Evolutionary conservation across 2,888 invertebrate genomes (phyloP), one percentile per base, ranked within the genome.

Genomic region (Halocaridina rubra): DNA sequence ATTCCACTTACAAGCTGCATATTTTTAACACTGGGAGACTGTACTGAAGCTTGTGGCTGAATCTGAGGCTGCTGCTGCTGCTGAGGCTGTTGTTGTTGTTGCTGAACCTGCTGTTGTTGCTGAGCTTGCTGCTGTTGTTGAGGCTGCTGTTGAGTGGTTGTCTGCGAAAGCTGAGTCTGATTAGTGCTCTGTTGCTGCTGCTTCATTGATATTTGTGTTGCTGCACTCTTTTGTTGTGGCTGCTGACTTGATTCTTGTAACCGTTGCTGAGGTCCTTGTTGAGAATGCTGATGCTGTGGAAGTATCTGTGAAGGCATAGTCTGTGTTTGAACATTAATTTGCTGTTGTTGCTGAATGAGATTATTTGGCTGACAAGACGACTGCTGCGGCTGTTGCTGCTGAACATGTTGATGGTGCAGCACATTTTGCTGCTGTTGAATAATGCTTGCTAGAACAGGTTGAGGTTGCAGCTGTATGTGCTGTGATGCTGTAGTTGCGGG

Each of bases 61-160:
- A 67, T 59, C 27, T 82, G 86, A 27, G 82, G 86, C 32, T 61
- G 61, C 27, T 61, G 76, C 7, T 80, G 80, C n/a, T 86, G 84
- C 57, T 84, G 81, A 24, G n/a, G 24, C 75, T 46, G 64, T 27
- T 74, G 84, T 32, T 72, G 72, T 29, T 81, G 81, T 13, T 39
- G 32, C 7, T 81, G 80, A 2, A 61, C 39, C 24, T 76, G 81
- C n/a, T 76, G 75, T 3, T 81, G 81, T 5, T 39, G 33, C 10
- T 76, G 75, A 32, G 76, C 67, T 8, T 76, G 76, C 7, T 53
- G 30, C n/a, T 80, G 80, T 27, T 69, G 80, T 30, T 76, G 57
- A 13, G 27, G 16, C n/a, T 29, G 71, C 8, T 77, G 77, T 16
- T 74, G 74, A 24, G 46, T 53, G 7, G 39, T 39, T n/a, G 57